Base-by-base conservation (phyloP, 2,113 vertebrate species). In the Oxyruncus cristatus region DNA sequence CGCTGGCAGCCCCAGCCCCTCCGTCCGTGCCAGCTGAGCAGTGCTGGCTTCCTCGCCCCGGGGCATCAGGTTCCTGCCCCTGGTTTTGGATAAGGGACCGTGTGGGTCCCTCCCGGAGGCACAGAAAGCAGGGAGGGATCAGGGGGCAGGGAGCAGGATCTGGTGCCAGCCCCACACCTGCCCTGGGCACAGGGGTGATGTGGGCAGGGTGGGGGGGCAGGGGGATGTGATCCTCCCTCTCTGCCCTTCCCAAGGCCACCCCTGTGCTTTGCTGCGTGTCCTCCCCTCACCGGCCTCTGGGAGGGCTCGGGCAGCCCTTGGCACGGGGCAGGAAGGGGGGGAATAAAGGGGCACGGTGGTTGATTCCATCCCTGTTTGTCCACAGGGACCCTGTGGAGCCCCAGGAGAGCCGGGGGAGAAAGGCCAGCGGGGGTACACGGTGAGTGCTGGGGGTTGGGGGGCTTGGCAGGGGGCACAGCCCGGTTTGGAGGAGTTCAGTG, bases 361-460 rank as follows among this genome's bases (percentile, higher is more conserved):
- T 90, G 76, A 58, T 35, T 35, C 2, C 0, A 1, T 28, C 28
- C 47, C 17, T 30, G 14, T 96, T 62, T 86, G 81, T 82, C n/a
- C 8, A 10, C 81, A 99, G 99, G 99, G 99, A 30, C 97, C 95
- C 35, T 77, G 97, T 1, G 99, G 99, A 65, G 97, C 98, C 20
- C 96, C 98, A 1, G 99, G 99, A 39, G 85, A 97, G 24, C 97
- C 97, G 3, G 99, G 99, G 16, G 76, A n/a, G 50, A 98, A 98
- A 21, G 99, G 98, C 39, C 96, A 24, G 33, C 70, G 41, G 30
- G 99, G 99, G 23, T 97, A 98, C 79, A 96, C 82, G 98, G 99
- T 99, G 93, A 97, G 96, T 79, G 58, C 24, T 53, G 44, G 10
- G 39, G 6, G 5, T 3, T 7, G 49, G 32, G 30, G 19, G 44